Base-by-base conservation (phyloP, 2,113 vertebrate species). In the Sander lucioperca region DNA sequence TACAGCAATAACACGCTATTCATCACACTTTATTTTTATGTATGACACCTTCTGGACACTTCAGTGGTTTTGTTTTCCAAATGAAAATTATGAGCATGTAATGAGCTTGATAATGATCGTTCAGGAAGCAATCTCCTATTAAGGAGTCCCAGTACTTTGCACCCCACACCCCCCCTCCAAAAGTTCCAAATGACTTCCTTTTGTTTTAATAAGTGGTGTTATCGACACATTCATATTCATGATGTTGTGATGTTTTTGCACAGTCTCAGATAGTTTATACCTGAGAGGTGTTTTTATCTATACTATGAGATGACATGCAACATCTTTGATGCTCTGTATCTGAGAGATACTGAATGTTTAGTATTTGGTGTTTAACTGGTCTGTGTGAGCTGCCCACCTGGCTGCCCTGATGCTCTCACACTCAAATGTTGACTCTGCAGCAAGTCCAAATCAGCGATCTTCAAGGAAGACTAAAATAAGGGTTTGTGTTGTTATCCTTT, bases 71-170 rank as follows among this genome's bases (percentile, higher is more conserved):
- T 86, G 75, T 88, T 90, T 86, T 88, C 62, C 59, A 82, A 73
- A 76, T 74, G 33, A 73, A 86, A 80, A 86, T 66, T 51, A 77
- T 25, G 21, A 82, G 73, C 56, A 50, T 77, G 75, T 86, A 86
- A 91, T 87, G 76, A 90, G 64, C 30, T 51, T 33, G 86, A 91
- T 88, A 90, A 86, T 59, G 65, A 90, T 88, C 79, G 48, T 19
- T 47, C 67, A 73, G 68, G 59, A 75, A 78, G 86, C 71, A 69
- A 66, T 57, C 53, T 70, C 15, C 76, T 69, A 47, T 53, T 43
- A 63, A 67, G 36, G 19, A 70, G 47, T 53, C 36, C 30, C 45
- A 5, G 21, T 33, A 50, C 47, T 75, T 56, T 33, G 18, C 3
- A 5, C 15, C 6, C 39, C 39, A 0, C 39, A 0, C 39, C 9